A percentile compares a stretch with the other conserved stretches of the same genome.
Evolutionary conservation across 2,888 invertebrate species (phyloP).

Genomic region (Microctonus brassicae): DNA sequence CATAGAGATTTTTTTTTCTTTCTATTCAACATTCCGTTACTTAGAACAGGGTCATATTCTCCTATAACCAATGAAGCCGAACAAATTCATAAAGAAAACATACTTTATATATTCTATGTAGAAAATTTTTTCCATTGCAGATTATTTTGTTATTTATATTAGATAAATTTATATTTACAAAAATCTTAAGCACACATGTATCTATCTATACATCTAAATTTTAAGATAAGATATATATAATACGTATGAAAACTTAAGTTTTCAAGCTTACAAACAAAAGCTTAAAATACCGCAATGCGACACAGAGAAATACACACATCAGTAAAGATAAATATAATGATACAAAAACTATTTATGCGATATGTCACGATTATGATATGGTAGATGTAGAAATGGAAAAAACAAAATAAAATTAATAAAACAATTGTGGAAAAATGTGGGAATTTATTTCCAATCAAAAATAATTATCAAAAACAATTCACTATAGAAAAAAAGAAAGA

Average conservation of each 20-base stretch:
- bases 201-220: background rate
- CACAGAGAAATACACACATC: background rate
- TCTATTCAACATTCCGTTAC: too few relatives aligned
- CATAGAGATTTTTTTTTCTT: background rate
- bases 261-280: background rate
- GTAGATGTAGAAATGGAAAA: background rate
- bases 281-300: background rate
- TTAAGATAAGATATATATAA: background rate
- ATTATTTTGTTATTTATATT: background rate
- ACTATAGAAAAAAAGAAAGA: too few relatives aligned
- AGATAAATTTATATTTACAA: background rate
- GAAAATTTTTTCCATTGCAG: background rate
- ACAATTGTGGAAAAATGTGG: background rate
- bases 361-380: background rate
- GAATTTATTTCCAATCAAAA: too few relatives aligned
- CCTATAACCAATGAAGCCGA: background rate
- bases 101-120: background rate
- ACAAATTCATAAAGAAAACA: background rate
- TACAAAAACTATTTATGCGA: background rate
- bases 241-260: background rate
- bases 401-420: background rate
- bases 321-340: background rate
- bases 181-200: background rate
- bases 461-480: too few relatives aligned
- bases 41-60: background rate